Evolutionary conservation across 1,140 invertebrate species (phyloP), one percentile per base, ranked within the genome.

Genomic region (Homarus americanus): DNA sequence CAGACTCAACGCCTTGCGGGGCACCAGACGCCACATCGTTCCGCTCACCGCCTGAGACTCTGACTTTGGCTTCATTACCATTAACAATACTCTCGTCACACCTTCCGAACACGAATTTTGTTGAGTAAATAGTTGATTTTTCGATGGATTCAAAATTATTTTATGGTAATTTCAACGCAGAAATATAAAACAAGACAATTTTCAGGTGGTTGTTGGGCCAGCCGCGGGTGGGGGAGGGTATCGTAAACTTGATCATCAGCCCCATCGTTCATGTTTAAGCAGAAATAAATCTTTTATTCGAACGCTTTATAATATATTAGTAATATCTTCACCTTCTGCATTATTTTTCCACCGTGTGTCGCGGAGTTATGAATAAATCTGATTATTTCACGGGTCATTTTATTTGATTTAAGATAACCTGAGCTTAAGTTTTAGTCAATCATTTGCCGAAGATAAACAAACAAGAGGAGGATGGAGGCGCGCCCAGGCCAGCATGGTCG

Each of bases 1-100:
- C 82, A 72, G 82, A 41, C 82, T 66, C 76, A 66, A 84, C 82
- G 58, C 82, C 82, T 84, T 84, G 82, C 66, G 82, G 80, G 82
- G 66, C 82, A 66, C 63, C 82, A 84, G 82, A 84, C 82, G 82
- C 82, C 82, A 84, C 58, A 20, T 9, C 41, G 58, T 72, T 24
- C 82, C 24, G 36, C 12, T 38, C 12, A 10, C 17, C 36, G 24
- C 34, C 9, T 24, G 2, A 12, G 34, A 69, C 82, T 20, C 20
- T 72, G 82, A 40, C 82, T 84, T 84, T 36, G 63, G 38, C 36
- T 84, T 84, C 10, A 72, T n/a, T n/a, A n/a, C n/a, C n/a, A n/a
- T n/a, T n/a, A n/a, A n/a, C n/a, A n/a, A n/a, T 49, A 24, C 28
- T 28, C 24, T 3, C 34, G 2, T 0, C 41, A 38, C 41, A 15